Evolutionary conservation across 2,888 invertebrate species (phyloP), one percentile per base, ranked within the genome.

Genomic region (Chaitophorus viminalis): DNA sequence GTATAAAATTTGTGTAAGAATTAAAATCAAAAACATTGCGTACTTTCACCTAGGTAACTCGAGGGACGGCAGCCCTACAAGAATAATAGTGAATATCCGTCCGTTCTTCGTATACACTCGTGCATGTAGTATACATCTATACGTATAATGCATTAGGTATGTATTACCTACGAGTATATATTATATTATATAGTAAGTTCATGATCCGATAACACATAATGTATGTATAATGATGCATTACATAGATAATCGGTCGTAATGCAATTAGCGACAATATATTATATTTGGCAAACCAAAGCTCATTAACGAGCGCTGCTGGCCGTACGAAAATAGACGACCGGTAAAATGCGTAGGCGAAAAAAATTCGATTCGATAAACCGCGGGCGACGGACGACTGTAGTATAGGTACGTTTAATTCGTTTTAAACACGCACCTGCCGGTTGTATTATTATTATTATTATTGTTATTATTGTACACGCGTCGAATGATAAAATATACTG

Each of bases 391-490:
- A 46, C 21, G 60, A 60, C 25, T 11, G 29, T n/a, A n/a, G n/a
- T n/a, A n/a, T n/a, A n/a, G n/a, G n/a, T n/a, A n/a, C n/a, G 25
- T 68, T 68, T 68, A 29, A 68, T 68, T 68, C 68, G 68, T 68
- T 68, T 68, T 29, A 9, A 68, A 68, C 68, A 68, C 68, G 68
- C 68, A 68, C 68, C 25, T n/a, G n/a, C n/a, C n/a, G 29, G 25
- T n/a, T 25, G 68, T 29, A 68, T 68, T 29, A 54, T 21, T 54
- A 46, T 14, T 46, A 46, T 46, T 29, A 68, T 68, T 29, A 21
- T 11, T 29, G 11, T 11, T 29, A 68, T 68, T 68, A 29, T 60
- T 5, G 25, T 25, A 21, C 25, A 25, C 68, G 68, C 29, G 68
- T 29, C 68, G 68, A 68, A 68, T 68, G 29, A 68, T 46, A 46